phyloP scores from a whole-genome alignment of 37 sponge, comb jelly and placozoan species.

The Oopsacas minuta region DNA sequence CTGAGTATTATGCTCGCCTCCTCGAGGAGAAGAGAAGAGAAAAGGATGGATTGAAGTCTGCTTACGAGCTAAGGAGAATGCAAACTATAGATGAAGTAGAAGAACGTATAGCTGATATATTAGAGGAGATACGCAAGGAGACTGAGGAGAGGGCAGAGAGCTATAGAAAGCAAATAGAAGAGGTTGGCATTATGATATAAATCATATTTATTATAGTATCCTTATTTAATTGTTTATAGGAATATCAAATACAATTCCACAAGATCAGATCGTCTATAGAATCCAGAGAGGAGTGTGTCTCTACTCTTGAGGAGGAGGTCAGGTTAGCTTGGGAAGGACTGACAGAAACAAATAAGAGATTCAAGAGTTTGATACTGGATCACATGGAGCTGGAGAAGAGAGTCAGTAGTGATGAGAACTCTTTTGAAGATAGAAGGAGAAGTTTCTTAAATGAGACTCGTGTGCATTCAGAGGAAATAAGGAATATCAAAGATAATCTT shows the following conservation, averaged over 20 bases:
- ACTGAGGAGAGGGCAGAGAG: background rate
- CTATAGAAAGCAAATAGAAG: background rate
- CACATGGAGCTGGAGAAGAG: slow-evolving; percentile 17
- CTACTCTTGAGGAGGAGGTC: background rate
- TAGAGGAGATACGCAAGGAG: background rate
- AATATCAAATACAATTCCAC: background rate
- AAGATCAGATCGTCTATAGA: background rate
- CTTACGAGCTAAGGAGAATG: background rate
- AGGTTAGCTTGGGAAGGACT: background rate
- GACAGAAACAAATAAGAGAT: background rate
- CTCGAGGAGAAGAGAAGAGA: background rate
- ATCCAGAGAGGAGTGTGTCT: background rate
- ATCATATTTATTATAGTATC: background rate
- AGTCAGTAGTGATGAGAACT: background rate
- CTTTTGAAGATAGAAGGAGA: background rate
- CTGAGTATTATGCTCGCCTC: background rate
- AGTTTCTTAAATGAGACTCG: background rate
- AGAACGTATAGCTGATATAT: background rate
- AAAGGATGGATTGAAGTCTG: background rate
- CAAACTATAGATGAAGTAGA: slow-evolving; percentile 3
- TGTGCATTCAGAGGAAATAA: background rate
- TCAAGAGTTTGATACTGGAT: background rate
- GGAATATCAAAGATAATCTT: background rate
- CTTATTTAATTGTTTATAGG: background rate
- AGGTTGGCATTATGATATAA: background rate